Evolutionary conservation across 2,113 vertebrate species (phyloP).

Genomic region (Chaetorhynchus papuensis): DNA sequence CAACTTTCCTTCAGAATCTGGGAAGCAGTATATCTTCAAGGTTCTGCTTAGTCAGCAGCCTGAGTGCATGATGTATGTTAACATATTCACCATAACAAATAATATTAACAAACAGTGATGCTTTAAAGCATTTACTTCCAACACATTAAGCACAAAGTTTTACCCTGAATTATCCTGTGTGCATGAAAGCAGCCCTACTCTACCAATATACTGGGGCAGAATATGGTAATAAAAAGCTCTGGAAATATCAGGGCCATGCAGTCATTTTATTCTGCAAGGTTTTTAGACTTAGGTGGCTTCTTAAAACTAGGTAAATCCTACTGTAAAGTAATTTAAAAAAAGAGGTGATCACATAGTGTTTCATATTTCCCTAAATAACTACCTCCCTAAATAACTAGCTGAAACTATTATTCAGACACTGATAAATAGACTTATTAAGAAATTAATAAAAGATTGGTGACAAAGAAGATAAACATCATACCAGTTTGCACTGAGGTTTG

Average conservation of each 20-base stretch:
- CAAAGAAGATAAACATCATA: conserved; percentile 62
- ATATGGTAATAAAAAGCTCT: neutral
- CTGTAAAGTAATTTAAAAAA: neutral
- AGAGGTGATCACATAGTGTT: neutral
- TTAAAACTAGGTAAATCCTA: neutral
- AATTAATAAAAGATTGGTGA: neutral
- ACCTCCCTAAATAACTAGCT: no score
- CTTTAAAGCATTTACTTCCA: neutral
- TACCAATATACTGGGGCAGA: neutral
- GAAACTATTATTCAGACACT: neutral
- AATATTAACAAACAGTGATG: neutral
- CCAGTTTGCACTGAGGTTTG: conserved; percentile 85
- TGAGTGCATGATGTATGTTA: neutral
- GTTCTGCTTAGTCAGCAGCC: neutral
- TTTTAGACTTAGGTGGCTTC: neutral
- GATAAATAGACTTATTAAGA: neutral
- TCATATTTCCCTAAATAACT: neutral
- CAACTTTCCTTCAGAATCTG: neutral
- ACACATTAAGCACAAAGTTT: neutral
- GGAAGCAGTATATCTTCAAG: neutral
- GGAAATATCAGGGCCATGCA: neutral
- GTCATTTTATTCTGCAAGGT: neutral
- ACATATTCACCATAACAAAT: neutral
- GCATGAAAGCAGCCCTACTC: neutral
- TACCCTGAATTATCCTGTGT: neutral